Percentiles rank a stretch among this genome's conserved stretches.
These are phyloP conservation scores for Sturmia bella DNA, from an alignment of 2,888 invertebrate species.

Conservation along the genomic window DNA sequence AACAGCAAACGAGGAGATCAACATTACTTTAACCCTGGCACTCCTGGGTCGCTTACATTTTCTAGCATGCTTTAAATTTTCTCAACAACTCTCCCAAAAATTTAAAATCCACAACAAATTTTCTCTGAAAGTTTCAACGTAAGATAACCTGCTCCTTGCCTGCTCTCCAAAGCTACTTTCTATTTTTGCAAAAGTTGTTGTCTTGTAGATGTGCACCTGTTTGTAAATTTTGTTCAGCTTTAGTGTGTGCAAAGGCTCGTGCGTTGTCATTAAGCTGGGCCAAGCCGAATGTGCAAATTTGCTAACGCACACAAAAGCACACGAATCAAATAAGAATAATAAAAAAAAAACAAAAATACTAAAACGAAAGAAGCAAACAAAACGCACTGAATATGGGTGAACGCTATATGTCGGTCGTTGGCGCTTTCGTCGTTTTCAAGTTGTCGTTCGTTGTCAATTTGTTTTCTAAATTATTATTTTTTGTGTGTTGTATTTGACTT, in stretches of 20 bases:
- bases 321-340: too few species aligned
- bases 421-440: slow-evolving; percentile 11
- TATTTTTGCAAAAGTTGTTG: neutral
- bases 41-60: neutral
- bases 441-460: slow-evolving; percentile 32
- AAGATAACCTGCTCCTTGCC: slow-evolving; percentile 3
- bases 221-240: neutral
- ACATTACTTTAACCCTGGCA: neutral
- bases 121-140: neutral
- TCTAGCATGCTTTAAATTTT: slow-evolving; percentile 30
- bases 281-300: slow-evolving; percentile 53
- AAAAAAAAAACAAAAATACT: too few species aligned
- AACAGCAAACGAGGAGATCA: neutral
- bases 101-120: neutral
- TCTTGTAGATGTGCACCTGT: neutral
- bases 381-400: slow-evolving; percentile 13
- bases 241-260: slow-evolving; percentile 15
- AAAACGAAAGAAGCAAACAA: neutral
- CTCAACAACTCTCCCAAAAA: slow-evolving; percentile 19
- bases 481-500: slow-evolving; percentile 3
- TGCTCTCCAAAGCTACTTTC: neutral
- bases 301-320: slow-evolving; percentile 5
- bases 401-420: slow-evolving; percentile 33
- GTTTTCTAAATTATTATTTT: slow-evolving; percentile 17
- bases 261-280: slow-evolving; percentile 16